Conservation (phyloP, 2,113 vertebrate species). For the Tyrannus savana region DNA sequence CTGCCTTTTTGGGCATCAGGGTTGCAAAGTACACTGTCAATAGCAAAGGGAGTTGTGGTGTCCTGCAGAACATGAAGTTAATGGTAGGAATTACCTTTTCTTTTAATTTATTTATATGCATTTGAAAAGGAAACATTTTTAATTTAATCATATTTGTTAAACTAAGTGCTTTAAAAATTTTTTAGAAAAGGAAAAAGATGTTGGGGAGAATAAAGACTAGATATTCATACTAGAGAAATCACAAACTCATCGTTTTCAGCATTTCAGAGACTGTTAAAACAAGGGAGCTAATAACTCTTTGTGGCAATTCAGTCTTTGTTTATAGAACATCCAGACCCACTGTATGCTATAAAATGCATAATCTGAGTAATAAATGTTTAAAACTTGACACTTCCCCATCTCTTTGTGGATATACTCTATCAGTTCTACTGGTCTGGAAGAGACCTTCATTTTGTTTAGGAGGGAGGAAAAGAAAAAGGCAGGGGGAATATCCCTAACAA, state of each 20-base stretch:
- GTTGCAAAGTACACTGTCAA: not conserved
- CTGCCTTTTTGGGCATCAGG: too few relatives aligned
- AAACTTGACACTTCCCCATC: not conserved
- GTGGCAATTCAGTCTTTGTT: conserved; percentile 31
- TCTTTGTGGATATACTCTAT: not conserved
- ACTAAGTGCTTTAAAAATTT: not conserved
- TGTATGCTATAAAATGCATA: conserved; percentile 51
- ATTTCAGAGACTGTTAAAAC: conserved; percentile 25
- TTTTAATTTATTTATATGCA: not conserved
- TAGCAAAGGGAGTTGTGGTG: not conserved
- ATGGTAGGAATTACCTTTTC: not conserved
- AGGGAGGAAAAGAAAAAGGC: not conserved
- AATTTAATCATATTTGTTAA: conserved; percentile 58
- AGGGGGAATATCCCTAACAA: too few relatives aligned
- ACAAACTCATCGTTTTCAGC: not conserved
- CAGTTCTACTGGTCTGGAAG: not conserved
- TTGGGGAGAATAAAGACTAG: conserved; percentile 1
- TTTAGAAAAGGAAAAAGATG: not conserved
- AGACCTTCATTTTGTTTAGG: not conserved
- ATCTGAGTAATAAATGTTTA: conserved; percentile 59
- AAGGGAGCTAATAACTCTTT: conserved; percentile 13
- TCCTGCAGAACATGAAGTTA: not conserved
- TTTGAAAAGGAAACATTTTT: conserved; percentile 19
- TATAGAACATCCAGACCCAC: conserved; percentile 41
- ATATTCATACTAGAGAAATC: not conserved